Evolutionary conservation across 2,113 vertebrate genomes (phyloP).

Genomic region (Prolemur simus): DNA sequence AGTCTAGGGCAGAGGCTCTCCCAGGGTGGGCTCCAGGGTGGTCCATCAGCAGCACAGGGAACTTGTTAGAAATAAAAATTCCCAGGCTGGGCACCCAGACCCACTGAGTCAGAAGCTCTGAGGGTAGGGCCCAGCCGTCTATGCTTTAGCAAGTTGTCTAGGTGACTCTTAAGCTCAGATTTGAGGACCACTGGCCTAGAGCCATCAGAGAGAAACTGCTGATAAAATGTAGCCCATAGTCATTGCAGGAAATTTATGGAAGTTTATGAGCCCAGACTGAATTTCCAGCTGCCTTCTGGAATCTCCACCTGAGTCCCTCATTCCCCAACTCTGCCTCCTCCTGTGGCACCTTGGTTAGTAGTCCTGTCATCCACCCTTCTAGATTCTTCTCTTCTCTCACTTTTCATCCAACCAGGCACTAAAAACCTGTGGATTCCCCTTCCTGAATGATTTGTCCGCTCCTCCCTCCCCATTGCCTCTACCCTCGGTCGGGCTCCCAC

Average conservation of each 20-base stretch:
- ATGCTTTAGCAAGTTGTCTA: background rate
- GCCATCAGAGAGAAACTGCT: background rate
- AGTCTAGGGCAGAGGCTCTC: background rate
- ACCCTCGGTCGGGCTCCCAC: background rate
- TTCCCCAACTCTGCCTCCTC: background rate
- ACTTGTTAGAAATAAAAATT: background rate
- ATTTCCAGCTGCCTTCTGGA: background rate
- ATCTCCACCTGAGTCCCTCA: accelerated
- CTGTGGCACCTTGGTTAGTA: background rate
- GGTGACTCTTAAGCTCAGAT: background rate
- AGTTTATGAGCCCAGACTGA: background rate
- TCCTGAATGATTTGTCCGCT: background rate
- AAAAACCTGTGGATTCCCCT: background rate
- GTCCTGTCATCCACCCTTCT: background rate
- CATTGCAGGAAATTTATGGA: background rate
- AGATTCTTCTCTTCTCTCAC: background rate
- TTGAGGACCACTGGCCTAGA: background rate
- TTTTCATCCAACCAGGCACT: background rate
- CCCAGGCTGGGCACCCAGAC: background rate
- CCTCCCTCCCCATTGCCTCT: background rate
- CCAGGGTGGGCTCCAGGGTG: background rate
- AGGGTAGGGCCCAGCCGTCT: background rate
- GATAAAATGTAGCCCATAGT: background rate
- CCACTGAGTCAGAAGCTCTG: background rate
- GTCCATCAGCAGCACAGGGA: background rate